These are phyloP conservation scores for Acropora yongei DNA, from an alignment of 64 coral and sea anemone species.

Conservation along the genomic window DNA sequence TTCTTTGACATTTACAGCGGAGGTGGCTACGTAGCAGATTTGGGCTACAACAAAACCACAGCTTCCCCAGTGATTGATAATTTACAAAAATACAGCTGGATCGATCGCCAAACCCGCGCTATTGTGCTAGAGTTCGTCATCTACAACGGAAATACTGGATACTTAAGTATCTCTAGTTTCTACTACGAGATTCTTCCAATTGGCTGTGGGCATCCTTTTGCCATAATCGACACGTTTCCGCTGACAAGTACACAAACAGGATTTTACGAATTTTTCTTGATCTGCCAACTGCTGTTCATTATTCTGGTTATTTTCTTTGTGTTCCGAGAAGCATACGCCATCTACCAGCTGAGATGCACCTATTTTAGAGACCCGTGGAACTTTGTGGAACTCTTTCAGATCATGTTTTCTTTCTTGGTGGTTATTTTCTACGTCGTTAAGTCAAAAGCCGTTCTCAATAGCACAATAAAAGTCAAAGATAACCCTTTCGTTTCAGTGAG, in stretches of 20 bases:
- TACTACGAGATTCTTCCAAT: constrained; percentile 63
- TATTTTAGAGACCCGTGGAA: constrained; percentile 63
- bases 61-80: background rate
- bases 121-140: constrained; percentile 59
- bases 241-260: constrained; percentile 34
- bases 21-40: constrained; percentile 66
- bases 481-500: constrained; percentile 57
- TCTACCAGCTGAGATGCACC: constrained; percentile 20
- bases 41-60: constrained; percentile 40
- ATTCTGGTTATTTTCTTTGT: constrained; percentile 35
- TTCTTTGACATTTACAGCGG: constrained; percentile 62
- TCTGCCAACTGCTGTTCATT: constrained; percentile 70
- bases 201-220: constrained; percentile 33
- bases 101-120: constrained; percentile 57
- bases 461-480: constrained; percentile 14
- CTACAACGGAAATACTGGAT: constrained; percentile 60
- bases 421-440: constrained; percentile 59
- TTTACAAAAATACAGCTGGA: constrained; percentile 42
- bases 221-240: constrained; percentile 60
- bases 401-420: constrained; percentile 45
- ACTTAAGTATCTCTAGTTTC: constrained; percentile 52
- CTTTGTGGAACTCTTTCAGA: constrained; percentile 60
- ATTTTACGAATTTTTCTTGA: constrained; percentile 50
- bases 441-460: constrained; percentile 22
- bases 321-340: background rate